Evolutionary conservation across 2,888 invertebrate genomes (phyloP), one percentile per base, ranked within the genome.

Genomic region (Nephrocerus scutellatus): DNA sequence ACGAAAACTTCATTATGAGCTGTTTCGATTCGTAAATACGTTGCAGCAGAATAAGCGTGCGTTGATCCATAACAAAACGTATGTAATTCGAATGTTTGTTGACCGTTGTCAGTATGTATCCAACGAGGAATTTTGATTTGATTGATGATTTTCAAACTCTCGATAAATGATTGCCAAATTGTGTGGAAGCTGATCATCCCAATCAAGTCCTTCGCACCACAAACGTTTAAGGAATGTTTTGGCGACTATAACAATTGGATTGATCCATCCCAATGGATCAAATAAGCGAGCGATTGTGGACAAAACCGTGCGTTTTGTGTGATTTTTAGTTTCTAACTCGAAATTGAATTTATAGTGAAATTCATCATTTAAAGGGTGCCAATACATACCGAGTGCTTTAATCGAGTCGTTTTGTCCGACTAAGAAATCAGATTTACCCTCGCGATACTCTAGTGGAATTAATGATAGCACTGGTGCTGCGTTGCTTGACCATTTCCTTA

Each of bases 121-220:
- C 43, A 40, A 3, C 40, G 33, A 9, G 42, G 38, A 12, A 42
- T 42, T 4, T 24, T 6, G 10, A 43, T 23, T 8, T 21, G 14
- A n/a, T 36, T 18, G 10, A 37, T 7, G 4, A 7, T n/a, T 10
- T 24, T n/a, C 6, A 41, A 20, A 6, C 30, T 19, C 21, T 13
- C 8, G 8, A 8, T 10, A 6, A 32, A 14, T 9, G 19, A 14
- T 8, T 14, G 12, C 34, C 38, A 42, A 21, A 33, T n/a, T n/a
- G n/a, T n/a, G n/a, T n/a, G n/a, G n/a, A n/a, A n/a, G n/a, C n/a
- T n/a, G n/a, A n/a, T n/a, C n/a, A n/a, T n/a, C n/a, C n/a, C n/a
- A n/a, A n/a, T n/a, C n/a, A n/a, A n/a, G n/a, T n/a, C n/a, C n/a
- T n/a, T n/a, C n/a, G n/a, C n/a, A 21, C 39, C 43, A 39, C 3